These are phyloP conservation scores for Troilus luridus DNA, from an alignment of 2,888 invertebrate genomes.

Conservation along the genomic window DNA sequence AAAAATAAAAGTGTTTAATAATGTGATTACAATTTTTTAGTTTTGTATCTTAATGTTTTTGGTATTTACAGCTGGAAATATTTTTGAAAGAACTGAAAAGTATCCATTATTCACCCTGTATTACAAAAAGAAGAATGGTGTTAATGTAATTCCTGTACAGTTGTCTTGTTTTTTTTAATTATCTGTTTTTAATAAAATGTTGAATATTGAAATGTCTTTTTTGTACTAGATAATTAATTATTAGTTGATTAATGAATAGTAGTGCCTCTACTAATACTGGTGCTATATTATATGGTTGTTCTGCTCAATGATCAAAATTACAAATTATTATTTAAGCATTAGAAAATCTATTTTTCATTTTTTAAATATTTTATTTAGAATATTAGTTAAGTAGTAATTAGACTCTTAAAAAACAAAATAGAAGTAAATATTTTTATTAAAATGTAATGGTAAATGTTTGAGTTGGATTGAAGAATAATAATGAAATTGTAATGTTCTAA, in stretches of 20 bases:
- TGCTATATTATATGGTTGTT: background rate
- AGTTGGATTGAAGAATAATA: too few species aligned
- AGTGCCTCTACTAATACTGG: background rate
- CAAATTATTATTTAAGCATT: background rate
- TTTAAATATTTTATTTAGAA: background rate
- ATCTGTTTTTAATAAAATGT: conserved; percentile 41
- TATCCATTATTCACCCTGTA: background rate
- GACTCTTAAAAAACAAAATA: too few species aligned
- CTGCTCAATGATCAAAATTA: background rate
- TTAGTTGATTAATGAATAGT: background rate
- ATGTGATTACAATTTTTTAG: background rate
- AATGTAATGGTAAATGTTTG: too few species aligned
- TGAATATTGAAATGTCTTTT: background rate
- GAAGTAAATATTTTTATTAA: too few species aligned
- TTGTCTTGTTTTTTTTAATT: background rate
- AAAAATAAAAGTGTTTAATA: background rate
- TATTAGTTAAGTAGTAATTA: background rate
- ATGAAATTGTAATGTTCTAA: too few species aligned
- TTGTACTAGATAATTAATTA: background rate
- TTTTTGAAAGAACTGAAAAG: conserved; percentile 26
- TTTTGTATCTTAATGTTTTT: conserved; percentile 1
- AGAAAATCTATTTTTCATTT: background rate
- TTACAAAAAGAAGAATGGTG: background rate
- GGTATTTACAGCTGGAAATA: conserved; percentile 35
- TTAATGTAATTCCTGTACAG: background rate